These are phyloP conservation scores for Psophia crepitans DNA, from an alignment of 2,113 vertebrate genomes.

Conservation along the genomic window DNA sequence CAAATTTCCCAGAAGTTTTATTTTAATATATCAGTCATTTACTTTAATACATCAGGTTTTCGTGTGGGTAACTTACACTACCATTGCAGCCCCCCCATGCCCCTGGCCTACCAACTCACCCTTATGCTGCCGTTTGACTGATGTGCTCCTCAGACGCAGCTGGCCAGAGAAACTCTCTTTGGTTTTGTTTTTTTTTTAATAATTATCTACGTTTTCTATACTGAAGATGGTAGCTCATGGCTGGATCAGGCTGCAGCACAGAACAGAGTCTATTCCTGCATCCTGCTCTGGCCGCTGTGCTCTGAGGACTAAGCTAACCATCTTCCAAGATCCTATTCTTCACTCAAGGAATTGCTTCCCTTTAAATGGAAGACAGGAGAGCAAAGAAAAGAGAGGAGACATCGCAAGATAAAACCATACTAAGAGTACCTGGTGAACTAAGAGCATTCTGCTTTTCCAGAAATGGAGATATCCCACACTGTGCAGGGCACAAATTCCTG, in stretches of 20 bases:
- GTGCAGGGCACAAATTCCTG: not conserved
- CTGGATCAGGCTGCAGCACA: not conserved
- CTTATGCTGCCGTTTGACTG: not conserved
- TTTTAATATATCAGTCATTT: not conserved
- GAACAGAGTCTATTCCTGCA: not conserved
- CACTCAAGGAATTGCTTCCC: not conserved
- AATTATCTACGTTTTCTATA: not conserved
- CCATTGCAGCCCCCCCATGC: not conserved
- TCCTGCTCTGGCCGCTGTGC: not conserved
- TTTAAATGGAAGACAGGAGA: not conserved
- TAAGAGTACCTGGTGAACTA: not conserved
- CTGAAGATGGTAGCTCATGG: not conserved
- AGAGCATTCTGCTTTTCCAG: not conserved
- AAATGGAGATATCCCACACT: not conserved
- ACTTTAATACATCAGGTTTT: not conserved
- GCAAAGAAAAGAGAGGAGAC: not conserved
- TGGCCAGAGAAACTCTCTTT: not conserved
- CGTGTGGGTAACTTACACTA: not conserved
- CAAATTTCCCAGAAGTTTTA: not conserved
- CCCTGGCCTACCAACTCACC: not conserved
- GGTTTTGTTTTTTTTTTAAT: accelerated
- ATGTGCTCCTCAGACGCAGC: not conserved
- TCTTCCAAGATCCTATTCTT: not conserved
- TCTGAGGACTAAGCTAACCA: not conserved
- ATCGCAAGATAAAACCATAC: not conserved